phyloP scores from a whole-genome alignment of 1,140 invertebrate species.

The Pseudomyrmex dendroicus region DNA sequence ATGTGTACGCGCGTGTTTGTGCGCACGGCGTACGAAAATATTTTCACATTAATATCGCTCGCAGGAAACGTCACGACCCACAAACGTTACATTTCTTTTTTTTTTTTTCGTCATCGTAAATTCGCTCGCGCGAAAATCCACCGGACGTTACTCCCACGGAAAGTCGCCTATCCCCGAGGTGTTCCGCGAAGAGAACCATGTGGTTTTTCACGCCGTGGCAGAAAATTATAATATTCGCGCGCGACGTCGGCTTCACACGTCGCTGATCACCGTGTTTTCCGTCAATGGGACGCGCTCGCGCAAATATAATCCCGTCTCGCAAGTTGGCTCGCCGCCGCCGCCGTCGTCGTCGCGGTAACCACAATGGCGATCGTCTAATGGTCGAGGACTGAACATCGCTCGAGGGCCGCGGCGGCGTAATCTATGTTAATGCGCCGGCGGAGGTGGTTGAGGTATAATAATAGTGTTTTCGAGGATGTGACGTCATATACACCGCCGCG shows the following conservation, averaged over 20 bases:
- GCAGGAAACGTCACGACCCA: slow-evolving; percentile 10
- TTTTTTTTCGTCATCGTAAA: slow-evolving; percentile 13
- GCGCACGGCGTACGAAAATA: slow-evolving; percentile 21
- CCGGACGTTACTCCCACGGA: slow-evolving; percentile 21
- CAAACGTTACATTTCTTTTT: background rate
- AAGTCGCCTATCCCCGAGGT: slow-evolving; percentile 10
- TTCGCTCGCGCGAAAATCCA: slow-evolving; percentile 33
- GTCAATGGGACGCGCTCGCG: slow-evolving; percentile 49
- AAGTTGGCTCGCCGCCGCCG: background rate
- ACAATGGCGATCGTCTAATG: slow-evolving; percentile 61
- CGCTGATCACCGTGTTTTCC: slow-evolving; percentile 58
- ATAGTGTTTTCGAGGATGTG: slow-evolving; percentile 74
- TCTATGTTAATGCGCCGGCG: slow-evolving; percentile 72
- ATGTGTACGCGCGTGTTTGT: background rate
- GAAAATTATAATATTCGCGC: slow-evolving; percentile 51
- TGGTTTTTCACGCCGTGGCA: slow-evolving; percentile 25
- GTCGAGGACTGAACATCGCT: slow-evolving; percentile 51
- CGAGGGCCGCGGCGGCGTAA: slow-evolving; percentile 66
- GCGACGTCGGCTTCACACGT: slow-evolving; percentile 51
- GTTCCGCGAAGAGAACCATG: background rate
- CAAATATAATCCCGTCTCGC: slow-evolving; percentile 44
- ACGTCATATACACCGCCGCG: slow-evolving; percentile 61
- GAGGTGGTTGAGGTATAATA: slow-evolving; percentile 71
- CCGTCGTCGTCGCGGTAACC: slow-evolving; percentile 37
- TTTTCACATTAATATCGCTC: slow-evolving; percentile 31